These are phyloP conservation scores for Tautogolabrus adspersus DNA, from an alignment of 2,113 vertebrate genomes.

Conservation along the genomic window DNA sequence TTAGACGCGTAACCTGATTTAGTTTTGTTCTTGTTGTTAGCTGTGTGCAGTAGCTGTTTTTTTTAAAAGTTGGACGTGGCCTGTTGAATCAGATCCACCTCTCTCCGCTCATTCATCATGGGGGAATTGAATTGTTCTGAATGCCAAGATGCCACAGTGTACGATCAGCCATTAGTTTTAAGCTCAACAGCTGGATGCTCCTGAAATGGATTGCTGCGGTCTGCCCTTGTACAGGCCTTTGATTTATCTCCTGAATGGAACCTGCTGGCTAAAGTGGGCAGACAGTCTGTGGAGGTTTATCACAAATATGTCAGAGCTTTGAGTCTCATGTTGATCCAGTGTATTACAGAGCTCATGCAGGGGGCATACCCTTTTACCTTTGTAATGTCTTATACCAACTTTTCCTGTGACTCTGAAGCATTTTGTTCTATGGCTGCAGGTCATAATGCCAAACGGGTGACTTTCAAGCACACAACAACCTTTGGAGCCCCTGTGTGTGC, in stretches of 20 bases:
- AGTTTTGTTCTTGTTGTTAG: slow-evolving; percentile 19
- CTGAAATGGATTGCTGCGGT: slow-evolving; percentile 69
- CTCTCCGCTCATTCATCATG: slow-evolving; percentile 75
- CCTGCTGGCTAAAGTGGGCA: slow-evolving; percentile 64
- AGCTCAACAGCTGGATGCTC: slow-evolving; percentile 74
- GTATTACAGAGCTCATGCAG: slow-evolving; percentile 12
- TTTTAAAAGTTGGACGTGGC: slow-evolving; percentile 17
- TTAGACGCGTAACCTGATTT: slow-evolving; percentile 22
- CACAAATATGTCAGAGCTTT: slow-evolving; percentile 52
- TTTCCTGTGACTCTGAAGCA: neutral
- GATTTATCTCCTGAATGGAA: slow-evolving; percentile 74
- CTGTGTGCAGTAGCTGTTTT: slow-evolving; percentile 29
- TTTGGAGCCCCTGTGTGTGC: neutral
- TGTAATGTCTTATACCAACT: neutral
- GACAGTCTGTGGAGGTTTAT: slow-evolving; percentile 45
- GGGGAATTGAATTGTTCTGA: slow-evolving; percentile 79
- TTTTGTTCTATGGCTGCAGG: neutral
- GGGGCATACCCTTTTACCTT: slow-evolving; percentile 1
- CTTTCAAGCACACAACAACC: neutral
- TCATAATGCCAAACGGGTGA: neutral
- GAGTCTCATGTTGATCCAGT: slow-evolving; percentile 10
- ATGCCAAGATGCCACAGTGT: slow-evolving; percentile 72
- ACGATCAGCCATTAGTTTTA: slow-evolving; percentile 75
- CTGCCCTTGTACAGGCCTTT: slow-evolving; percentile 59
- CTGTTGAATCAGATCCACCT: slow-evolving; percentile 61